phyloP scores from a whole-genome alignment of 2,888 invertebrate genomes.

The Lithophane leautieri region DNA sequence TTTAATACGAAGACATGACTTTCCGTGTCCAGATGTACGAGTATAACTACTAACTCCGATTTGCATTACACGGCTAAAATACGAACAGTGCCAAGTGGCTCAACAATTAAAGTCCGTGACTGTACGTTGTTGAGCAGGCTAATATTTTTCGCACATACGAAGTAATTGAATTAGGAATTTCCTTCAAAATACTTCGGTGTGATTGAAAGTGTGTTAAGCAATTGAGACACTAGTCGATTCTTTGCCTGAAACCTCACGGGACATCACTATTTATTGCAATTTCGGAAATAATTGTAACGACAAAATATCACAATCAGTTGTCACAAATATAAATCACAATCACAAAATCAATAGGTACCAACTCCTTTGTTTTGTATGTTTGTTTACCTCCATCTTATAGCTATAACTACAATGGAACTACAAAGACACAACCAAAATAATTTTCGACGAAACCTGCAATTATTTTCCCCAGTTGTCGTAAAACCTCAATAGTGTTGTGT shows the following conservation, averaged over 20 bases:
- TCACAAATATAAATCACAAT: neutral
- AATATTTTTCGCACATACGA: neutral
- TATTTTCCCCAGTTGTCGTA: slow-evolving; percentile 15
- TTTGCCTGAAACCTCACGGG: neutral
- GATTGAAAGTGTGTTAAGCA: neutral
- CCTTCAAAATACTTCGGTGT: neutral
- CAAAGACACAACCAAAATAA: neutral
- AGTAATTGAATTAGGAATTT: neutral
- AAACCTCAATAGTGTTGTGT: slow-evolving; percentile 10
- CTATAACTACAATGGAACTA: neutral
- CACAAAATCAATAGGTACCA: neutral
- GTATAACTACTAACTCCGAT: no score
- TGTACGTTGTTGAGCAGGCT: neutral
- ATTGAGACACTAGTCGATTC: neutral
- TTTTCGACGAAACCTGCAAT: slow-evolving; percentile 2
- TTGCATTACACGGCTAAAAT: no score
- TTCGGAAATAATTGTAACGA: neutral
- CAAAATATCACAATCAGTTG: neutral
- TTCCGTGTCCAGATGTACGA: no score
- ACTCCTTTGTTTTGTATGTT: neutral
- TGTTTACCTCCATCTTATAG: neutral
- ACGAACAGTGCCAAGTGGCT: no score
- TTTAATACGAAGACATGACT: no score
- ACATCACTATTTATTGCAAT: neutral
- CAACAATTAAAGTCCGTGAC: no score